Conservation (phyloP, 1,140 invertebrate genomes). For the Oryzaephilus surinamensis region DNA sequence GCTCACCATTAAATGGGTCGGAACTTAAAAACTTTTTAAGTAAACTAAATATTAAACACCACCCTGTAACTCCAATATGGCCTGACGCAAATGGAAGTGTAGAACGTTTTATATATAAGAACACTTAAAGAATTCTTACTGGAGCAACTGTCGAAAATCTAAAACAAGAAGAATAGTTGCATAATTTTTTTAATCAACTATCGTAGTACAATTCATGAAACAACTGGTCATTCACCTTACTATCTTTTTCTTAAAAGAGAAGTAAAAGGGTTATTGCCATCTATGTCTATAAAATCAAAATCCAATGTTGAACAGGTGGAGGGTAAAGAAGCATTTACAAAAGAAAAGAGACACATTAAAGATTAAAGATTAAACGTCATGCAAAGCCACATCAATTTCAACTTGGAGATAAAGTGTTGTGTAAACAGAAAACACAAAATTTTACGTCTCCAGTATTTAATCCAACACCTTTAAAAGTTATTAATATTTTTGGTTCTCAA, state of each 20-base stretch:
- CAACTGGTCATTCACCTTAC: neutral
- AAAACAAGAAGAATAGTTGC: neutral
- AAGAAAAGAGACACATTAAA: no score
- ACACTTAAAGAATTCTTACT: conserved; percentile 2
- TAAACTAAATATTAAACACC: conserved; percentile 2
- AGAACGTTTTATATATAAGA: conserved; percentile 9
- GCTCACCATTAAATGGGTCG: conserved; percentile 24
- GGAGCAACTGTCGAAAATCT: conserved; percentile 1
- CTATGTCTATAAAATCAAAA: no score
- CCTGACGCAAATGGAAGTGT: conserved; percentile 9
- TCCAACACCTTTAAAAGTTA: no score
- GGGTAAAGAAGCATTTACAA: no score
- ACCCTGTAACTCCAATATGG: conserved; percentile 6
- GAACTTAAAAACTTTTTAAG: conserved; percentile 21
- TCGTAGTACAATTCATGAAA: neutral
- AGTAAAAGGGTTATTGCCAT: no score
- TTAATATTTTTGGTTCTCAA: no score
- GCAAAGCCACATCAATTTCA: no score
- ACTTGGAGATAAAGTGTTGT: no score
- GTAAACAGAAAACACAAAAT: no score
- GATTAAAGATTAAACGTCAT: no score
- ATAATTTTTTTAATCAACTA: conserved; percentile 7
- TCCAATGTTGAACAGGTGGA: no score
- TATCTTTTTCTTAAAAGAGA: neutral
- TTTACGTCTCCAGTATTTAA: no score